Base-by-base conservation (phyloP, 53 echinoderm and acorn worm species). In the Astropecten irregularis region DNA sequence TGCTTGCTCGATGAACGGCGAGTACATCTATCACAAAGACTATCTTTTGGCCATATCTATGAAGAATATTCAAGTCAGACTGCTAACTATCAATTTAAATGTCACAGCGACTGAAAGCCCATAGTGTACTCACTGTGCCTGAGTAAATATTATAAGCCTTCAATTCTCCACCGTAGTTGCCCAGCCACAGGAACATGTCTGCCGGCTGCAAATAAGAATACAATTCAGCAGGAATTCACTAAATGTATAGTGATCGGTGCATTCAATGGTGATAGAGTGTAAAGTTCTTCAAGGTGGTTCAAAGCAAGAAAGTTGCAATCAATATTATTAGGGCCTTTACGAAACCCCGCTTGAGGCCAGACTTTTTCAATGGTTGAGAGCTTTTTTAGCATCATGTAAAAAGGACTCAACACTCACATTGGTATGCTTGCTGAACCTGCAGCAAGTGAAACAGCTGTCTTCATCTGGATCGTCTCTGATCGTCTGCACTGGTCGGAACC, bases 371-470 rank as follows among this genome's bases (percentile, higher is more conserved):
- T n/a, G n/a, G n/a, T n/a, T n/a, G n/a, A n/a, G n/a, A n/a, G n/a
- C n/a, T n/a, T n/a, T n/a, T n/a, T n/a, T n/a, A n/a, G n/a, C n/a
- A n/a, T n/a, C n/a, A n/a, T n/a, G n/a, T n/a, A 42, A 68, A 68
- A 68, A 68, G 32, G 0, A 16, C 21, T 23, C 16, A 14, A 20
- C 1, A 66, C 87, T 88, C 73, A 93, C 93, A 76, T 90, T 31
- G 62, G 70, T 47, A 61, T 95, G 90, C 83, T 89, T 90, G 20
- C 91, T 92, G 77, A 94, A 97, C 42, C 90, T 81, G 49, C 94
- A 95, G 53, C 94, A 92, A 3, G 97, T 97, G 73, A 94, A 97
- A 59, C 93, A 94, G 56, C 90, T 89, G 60, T 94, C 94, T 39
- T 92, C 94, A 37, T 97, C 97, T 3, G 85, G 64, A 4, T 62